Conservation (phyloP, 2,797 vertebrate genomes). For the Odontamblyopus rebecca region DNA sequence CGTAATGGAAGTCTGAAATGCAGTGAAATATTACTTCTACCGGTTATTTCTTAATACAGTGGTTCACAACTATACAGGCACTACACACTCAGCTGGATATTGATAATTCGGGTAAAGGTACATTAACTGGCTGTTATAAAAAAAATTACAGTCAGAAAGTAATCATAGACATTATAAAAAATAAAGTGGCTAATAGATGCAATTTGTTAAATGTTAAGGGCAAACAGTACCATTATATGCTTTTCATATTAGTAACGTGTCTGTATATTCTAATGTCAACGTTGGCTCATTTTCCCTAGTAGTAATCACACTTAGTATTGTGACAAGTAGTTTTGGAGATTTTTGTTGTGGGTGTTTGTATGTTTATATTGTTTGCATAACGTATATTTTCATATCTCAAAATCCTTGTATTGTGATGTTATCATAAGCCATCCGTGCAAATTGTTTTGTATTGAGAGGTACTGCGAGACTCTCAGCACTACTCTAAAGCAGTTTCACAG, state of each 20-base stretch:
- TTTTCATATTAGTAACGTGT: slow-evolving; percentile 10
- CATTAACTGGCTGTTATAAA: slow-evolving; percentile 44
- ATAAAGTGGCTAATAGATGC: slow-evolving; percentile 4
- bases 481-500: slow-evolving; percentile 5
- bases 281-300: neutral
- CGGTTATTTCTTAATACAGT: neutral
- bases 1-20: slow-evolving; percentile 2
- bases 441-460: slow-evolving; percentile 5
- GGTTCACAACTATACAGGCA: neutral
- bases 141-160: slow-evolving; percentile 8
- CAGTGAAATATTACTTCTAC: slow-evolving; percentile 13
- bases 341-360: neutral
- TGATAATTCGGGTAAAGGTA: slow-evolving; percentile 22
- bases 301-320: neutral
- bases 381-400: slow-evolving; percentile 3
- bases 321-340: neutral
- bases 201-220: slow-evolving; percentile 1
- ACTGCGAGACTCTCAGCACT: slow-evolving; percentile 1
- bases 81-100: slow-evolving; percentile 3
- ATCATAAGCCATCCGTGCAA: neutral
- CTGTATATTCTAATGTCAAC: neutral
- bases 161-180: slow-evolving; percentile 14
- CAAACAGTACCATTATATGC: neutral
- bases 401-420: slow-evolving; percentile 5
- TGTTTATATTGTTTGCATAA: neutral